Percentiles rank a stretch among this genome's conserved stretches.
Evolutionary conservation across 2,113 vertebrate species (phyloP).

Genomic region (Neolamprologus modestus): DNA sequence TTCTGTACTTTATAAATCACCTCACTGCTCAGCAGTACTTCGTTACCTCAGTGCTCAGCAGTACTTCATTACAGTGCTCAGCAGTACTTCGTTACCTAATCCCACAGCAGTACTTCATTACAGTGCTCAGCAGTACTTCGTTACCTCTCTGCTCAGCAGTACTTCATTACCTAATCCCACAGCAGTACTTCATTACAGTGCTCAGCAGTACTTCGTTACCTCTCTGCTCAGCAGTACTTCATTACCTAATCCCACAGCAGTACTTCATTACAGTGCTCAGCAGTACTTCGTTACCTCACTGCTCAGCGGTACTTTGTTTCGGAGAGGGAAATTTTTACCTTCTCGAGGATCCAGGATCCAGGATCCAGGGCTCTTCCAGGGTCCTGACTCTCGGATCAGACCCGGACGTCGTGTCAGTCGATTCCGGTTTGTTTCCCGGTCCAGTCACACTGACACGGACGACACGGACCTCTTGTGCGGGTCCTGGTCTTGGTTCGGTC

Average conservation of each 20-base stretch:
- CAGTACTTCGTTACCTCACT: fast-evolving
- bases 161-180: not conserved
- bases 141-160: not conserved
- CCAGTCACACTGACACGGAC: not conserved
- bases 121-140: fast-evolving
- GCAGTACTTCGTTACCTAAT: not conserved
- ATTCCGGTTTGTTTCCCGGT: not conserved
- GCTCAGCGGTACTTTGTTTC: not conserved
- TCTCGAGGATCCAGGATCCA: not conserved
- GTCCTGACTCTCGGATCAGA: not conserved
- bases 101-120: not conserved
- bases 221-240: not conserved
- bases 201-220: not conserved
- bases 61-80: fast-evolving
- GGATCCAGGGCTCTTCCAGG: not conserved
- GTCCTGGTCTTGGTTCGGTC: not conserved
- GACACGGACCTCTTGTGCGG: not conserved
- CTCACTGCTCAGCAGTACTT: not conserved
- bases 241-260: not conserved
- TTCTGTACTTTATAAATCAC: too few species aligned
- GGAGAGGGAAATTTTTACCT: not conserved
- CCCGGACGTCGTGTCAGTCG: not conserved
- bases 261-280: not conserved
- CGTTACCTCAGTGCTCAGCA: fast-evolving
- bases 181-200: fast-evolving